Conservation (phyloP, 2,113 vertebrate species). For the Silurus glanis region DNA sequence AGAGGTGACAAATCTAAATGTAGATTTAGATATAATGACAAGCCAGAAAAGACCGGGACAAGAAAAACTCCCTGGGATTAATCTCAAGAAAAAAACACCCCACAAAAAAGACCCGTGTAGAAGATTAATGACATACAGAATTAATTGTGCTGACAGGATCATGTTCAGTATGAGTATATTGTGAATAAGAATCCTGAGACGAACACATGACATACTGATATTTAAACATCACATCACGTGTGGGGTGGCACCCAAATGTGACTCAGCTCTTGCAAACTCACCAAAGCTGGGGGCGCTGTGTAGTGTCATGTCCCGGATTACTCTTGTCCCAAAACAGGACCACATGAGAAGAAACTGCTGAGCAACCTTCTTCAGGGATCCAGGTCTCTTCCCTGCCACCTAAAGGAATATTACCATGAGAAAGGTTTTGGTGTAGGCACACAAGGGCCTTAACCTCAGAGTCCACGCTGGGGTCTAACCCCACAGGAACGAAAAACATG, state of each 20-base stretch:
- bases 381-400: constrained; percentile 93
- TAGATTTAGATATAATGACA: background rate
- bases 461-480: constrained; percentile 70
- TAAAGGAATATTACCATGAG: constrained; percentile 80
- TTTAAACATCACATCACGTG: background rate
- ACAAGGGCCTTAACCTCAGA: constrained; percentile 69
- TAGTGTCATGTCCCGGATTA: constrained; percentile 98
- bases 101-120: background rate
- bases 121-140: background rate
- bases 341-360: constrained; percentile 99
- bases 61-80: background rate
- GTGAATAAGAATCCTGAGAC: background rate
- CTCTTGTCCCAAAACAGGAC: constrained; percentile 98
- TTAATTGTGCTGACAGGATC: background rate
- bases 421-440: constrained; percentile 57
- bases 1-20: background rate
- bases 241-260: background rate
- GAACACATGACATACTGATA: background rate
- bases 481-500: constrained; percentile 78
- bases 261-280: constrained; percentile 68
- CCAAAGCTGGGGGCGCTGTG: constrained; percentile 98
- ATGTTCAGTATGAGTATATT: background rate
- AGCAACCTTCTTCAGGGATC: constrained; percentile 92
- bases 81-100: background rate
- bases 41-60: background rate